These are phyloP conservation scores for Oscheius sp. DNA, from an alignment of 2,888 invertebrate species.

Conservation along the genomic window DNA sequence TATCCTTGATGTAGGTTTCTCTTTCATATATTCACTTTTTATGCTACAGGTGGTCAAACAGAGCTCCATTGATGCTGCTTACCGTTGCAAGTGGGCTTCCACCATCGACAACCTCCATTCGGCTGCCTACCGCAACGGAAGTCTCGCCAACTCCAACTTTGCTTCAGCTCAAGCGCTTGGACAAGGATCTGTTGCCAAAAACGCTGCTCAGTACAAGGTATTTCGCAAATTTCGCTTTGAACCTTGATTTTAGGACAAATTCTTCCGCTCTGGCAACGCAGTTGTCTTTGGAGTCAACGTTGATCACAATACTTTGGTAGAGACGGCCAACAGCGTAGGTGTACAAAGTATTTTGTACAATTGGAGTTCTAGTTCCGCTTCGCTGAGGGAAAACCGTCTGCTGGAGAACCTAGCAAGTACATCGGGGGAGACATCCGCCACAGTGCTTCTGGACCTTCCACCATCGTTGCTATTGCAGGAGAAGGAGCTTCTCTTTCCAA, in stretches of 20 bases:
- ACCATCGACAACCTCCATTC: constrained; percentile 86
- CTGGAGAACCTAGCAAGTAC: constrained; percentile 51
- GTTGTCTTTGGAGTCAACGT: constrained; percentile 87
- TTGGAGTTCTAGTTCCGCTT: constrained; percentile 51
- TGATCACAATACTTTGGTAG: constrained; percentile 78
- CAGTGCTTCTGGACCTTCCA: constrained; percentile 41
- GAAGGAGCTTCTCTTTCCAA: constrained; percentile 62
- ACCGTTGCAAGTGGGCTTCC: constrained; percentile 47
- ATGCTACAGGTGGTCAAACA: background rate
- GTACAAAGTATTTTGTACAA: background rate
- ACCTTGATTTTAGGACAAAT: constrained; percentile 40
- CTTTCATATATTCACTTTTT: background rate
- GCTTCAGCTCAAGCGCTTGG: background rate
- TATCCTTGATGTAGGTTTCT: constrained; percentile 78
- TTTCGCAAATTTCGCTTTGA: background rate
- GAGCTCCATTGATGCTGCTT: background rate
- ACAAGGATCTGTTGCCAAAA: constrained; percentile 12
- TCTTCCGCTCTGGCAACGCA: constrained; percentile 77
- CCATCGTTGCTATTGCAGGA: constrained; percentile 68
- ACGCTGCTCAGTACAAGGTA: constrained; percentile 22
- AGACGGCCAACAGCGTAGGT: constrained; percentile 12
- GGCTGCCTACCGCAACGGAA: constrained; percentile 83
- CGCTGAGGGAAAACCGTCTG: constrained; percentile 60
- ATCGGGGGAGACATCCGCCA: constrained; percentile 59
- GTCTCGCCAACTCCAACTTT: constrained; percentile 81